Base-by-base conservation (phyloP, 2,113 vertebrate species). In the Nettapus auritus region DNA sequence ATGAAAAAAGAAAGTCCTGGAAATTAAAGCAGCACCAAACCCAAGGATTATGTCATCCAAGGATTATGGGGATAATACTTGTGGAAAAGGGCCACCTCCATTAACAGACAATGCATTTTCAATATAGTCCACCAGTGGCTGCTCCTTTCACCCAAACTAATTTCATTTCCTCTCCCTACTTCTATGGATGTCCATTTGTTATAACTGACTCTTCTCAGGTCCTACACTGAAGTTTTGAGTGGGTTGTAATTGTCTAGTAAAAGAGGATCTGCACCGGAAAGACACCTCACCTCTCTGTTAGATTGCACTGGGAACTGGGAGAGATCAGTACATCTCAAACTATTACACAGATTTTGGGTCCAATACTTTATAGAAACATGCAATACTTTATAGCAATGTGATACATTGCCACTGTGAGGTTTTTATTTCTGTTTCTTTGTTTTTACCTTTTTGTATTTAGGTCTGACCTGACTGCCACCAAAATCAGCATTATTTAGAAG, bases 41-140 rank as follows among this genome's bases (percentile, higher is more conserved):
- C 12, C 1, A 0, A 20, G 8, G 44, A 46, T 46, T 46, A 46
- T 46, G 7, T 18, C 21, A 22, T 21, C 46, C 46, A 48, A 22
- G 46, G 19, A 74, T 21, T 2, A 28, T 6, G 9, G 6, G 8
- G 59, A 62, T 18, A 46, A 73, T 10, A n/a, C 11, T 5, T 9
- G 10, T 33, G 8, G 13, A 48, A 71, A 71, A 76, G 6, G 9
- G 9, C 10, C 3, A 31, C 46, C 9, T 68, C 22, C 31, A 42
- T 9, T 11, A 26, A 34, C 1, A 11, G 7, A 9, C 8, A 60
- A 15, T 0, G 2, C 7, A 17, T 73, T 59, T 42, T 63, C 48
- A 26, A 13, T 28, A 4, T 11, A 17, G 55, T 46, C 15, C 13
- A 8, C n/a, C 25, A 59, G 33, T 6, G 7, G 13, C 25, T 77